Evolutionary conservation across 2,888 invertebrate genomes (phyloP), one percentile per base, ranked within the genome.

Genomic region (Stenodema calcarata): DNA sequence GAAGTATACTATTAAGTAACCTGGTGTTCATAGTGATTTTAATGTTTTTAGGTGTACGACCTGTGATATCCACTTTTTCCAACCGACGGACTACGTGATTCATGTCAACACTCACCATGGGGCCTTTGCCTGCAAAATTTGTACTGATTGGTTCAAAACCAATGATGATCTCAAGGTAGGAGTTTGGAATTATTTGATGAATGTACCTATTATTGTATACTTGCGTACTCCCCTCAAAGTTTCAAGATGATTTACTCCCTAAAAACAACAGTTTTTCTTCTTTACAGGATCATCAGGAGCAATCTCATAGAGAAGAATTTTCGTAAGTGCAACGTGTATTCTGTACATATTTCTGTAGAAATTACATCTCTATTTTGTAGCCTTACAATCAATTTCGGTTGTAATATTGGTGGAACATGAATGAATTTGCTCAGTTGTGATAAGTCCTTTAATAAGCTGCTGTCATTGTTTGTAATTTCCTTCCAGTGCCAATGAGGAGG

Each of bases 41-140:
- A 7, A 35, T 7, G 2, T 76, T 41, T 41, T 18, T 35, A 82
- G 82, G 41, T 82, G 82, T n/a, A 41, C 30, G 11, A 69, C 18
- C 54, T 82, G 82, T 35, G 69, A 82, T 14, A 41, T 82, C 30
- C 70, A 70, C 16, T 82, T 69, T 35, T 30, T 42, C 30, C 30
- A 44, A 28, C 62, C 42, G 7, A 18, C 12, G 0, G 82, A 82
- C 69, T 62, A 62, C 54, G 30, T 42, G 42, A 35, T 62, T 12
- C 82, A 82, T 23, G 44, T 62, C 2, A 70, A 42, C 42, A 69
- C 23, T 35, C 23, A 54, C 11, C 82, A 82, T 16, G 42, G 42
- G 35, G 62, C 70, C 6, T 18, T 30, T 23, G 82, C 42, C 23
- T 82, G 82, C 70, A n/a, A n/a, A 23, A 27, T 18, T 18, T 82